Evolutionary conservation across 1,140 invertebrate species (phyloP), one percentile per base, ranked within the genome.

Genomic region (Drosophila azteca): DNA sequence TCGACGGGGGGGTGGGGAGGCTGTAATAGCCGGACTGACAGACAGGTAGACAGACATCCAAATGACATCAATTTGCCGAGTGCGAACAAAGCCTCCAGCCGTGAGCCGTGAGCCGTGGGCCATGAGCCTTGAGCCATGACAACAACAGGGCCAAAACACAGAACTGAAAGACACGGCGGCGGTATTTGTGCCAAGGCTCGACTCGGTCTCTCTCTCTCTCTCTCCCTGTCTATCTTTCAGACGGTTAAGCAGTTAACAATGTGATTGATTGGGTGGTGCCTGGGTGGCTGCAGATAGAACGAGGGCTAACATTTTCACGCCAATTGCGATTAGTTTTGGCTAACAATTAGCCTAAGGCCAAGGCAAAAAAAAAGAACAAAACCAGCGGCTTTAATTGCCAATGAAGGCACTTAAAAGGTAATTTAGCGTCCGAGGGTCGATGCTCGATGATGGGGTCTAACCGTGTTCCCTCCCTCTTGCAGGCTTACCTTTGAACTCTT

Each of bases 341-440:
- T 81, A 54, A 68, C 63, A 88, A 87, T 88, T 82, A 82, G 68
- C 49, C 75, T 70, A 67, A 59, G 46, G 84, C 68, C 77, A 88
- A 88, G 71, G 79, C 61, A 57, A 78, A 60, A 22, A 55, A 77
- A 20, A 20, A 20, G 1, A 20, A 20, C 17, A 20, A 61, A 24
- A 67, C 63, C 48, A 67, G 66, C 69, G 74, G 69, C 78, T 87
- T 81, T 85, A 87, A 87, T 85, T 85, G 82, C 62, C 75, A 72
- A 88, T 82, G 71, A 88, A 79, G 70, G 69, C 83, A 88, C 83
- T 85, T 88, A 82, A 76, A 88, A 70, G 62, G 65, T 66, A 88
- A 88, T 85, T 85, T 87, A 85, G 49, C 65, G 60, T 57, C 57
- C 57, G 58, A 55, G 65, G 51, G 59, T 45, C 61, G 6, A 20